Conservation (phyloP, 2,888 invertebrate genomes). For the Lamellibrachia columna region DNA sequence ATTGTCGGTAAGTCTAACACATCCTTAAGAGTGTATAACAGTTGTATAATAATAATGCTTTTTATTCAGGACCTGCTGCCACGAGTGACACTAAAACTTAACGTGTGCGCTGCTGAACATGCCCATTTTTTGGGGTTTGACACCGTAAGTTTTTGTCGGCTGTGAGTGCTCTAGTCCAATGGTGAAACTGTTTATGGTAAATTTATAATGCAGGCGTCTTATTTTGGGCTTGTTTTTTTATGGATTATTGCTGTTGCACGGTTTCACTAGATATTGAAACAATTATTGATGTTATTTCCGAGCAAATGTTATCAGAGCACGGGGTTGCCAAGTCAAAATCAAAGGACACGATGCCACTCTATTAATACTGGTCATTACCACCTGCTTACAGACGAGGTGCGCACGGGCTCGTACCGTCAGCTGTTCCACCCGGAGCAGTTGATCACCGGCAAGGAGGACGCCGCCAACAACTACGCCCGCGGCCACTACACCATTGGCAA, state of each 20-base stretch:
- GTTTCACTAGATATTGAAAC: background rate
- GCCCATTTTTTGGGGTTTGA: too few species aligned
- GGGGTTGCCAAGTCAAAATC: background rate
- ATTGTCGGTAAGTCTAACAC: too few species aligned
- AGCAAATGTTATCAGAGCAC: background rate
- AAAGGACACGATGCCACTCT: background rate
- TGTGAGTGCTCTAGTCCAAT: too few species aligned
- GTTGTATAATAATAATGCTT: too few species aligned
- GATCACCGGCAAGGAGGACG: constrained; percentile 96
- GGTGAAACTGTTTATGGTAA: too few species aligned
- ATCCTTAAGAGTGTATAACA: too few species aligned
- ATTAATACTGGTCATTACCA: background rate
- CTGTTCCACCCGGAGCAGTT: constrained; percentile 75
- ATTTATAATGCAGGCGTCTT: too few species aligned
- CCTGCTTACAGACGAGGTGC: constrained; percentile 36
- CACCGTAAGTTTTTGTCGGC: too few species aligned
- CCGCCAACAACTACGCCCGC: constrained; percentile 78
- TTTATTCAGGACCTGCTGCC: too few species aligned
- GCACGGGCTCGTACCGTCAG: constrained; percentile 42
- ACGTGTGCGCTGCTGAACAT: too few species aligned
- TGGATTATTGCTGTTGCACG: background rate
- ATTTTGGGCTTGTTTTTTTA: too few species aligned
- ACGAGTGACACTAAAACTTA: too few species aligned
- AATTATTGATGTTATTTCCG: background rate
- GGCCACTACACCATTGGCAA: constrained; percentile 88